Evolutionary conservation across 2,113 vertebrate species (phyloP).

Genomic region (Sceloporus undulatus): DNA sequence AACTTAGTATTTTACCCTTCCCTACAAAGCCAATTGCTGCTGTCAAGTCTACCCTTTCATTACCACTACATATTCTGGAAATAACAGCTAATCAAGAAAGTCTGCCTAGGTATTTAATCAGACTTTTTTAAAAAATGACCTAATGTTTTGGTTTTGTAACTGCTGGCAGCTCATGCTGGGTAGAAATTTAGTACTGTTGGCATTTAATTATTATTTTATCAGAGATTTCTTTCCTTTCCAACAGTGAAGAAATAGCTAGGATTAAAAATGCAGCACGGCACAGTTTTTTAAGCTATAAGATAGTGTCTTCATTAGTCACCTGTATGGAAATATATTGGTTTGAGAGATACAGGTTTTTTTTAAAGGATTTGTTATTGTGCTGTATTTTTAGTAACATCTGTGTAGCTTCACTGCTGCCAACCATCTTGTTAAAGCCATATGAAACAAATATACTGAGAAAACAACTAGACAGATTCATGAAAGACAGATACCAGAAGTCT

Average conservation of each 20-base stretch:
- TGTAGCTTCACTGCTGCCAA: too few species aligned
- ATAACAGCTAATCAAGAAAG: conserved; percentile 78
- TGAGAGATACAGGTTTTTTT: neutral
- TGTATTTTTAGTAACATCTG: neutral
- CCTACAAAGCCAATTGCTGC: conserved; percentile 68
- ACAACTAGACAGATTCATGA: neutral
- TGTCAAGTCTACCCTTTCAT: conserved; percentile 77
- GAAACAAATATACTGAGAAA: conserved; percentile 1
- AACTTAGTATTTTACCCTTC: conserved; percentile 65
- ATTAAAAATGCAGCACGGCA: conserved; percentile 50
- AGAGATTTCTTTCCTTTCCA: conserved; percentile 80
- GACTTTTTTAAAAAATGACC: conserved; percentile 70
- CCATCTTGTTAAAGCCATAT: neutral
- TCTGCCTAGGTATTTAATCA: conserved; percentile 77
- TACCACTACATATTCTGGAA: conserved; percentile 72
- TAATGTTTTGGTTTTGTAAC: conserved; percentile 78
- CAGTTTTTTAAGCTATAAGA: conserved; percentile 62
- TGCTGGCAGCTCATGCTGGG: conserved; percentile 78
- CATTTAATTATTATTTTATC: conserved; percentile 87
- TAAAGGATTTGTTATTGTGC: neutral
- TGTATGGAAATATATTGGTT: conserved; percentile 51
- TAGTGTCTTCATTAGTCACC: conserved; percentile 37
- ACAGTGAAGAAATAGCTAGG: conserved; percentile 75
- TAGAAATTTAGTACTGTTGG: conserved; percentile 80
- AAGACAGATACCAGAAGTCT: neutral